Base-by-base conservation (phyloP, 2,113 vertebrate genomes). In the Rhabdomys dilectus region DNA sequence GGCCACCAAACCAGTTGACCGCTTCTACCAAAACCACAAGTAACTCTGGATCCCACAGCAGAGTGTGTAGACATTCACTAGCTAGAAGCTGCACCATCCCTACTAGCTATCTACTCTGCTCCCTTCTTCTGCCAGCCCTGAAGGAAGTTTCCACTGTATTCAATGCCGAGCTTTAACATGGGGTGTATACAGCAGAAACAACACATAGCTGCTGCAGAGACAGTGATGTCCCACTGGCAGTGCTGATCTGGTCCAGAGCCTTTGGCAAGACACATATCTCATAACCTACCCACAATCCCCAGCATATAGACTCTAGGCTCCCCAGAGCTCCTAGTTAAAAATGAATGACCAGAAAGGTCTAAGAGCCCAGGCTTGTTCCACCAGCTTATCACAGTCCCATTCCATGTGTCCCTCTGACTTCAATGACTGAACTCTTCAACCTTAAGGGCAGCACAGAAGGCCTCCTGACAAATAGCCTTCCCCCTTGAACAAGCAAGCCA, bases 281-380 rank as follows among this genome's bases (percentile, higher is more conserved):
- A 7, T 0, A 2, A 48, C 36, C 34, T 5, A 56, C 21, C 45
- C 76, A 80, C 7, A 42, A 31, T 29, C 17, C 0, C 53, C 22
- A 42, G 19, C 24, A 56, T 16, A 8, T 2, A 2, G 48, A 3
- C 53, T 51, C 78, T n/a, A n/a, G 1, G 29, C 7, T 77, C 53
- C 53, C 70, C 39, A 45, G 56, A 86, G 90, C 64, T 21, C 11
- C 76, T 80, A 0, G 1, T 5, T 2, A 36, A 36, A 60, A 39
- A 29, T 26, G 15, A n/a, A 26, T 12, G 0, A 6, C 1, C 29
- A 19, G 0, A 12, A 31, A 8, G 26, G 3, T 26, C 58, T 42
- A 22, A 7, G 4, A 36, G 13, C n/a, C 60, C 81, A 53, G 48
- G 16, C 21, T 29, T 3, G 3, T 45, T 48, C 72, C 34, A 45